Evolutionary conservation across 2,797 vertebrate genomes (phyloP), one percentile per base, ranked within the genome.

Genomic region (Pampus argenteus): DNA sequence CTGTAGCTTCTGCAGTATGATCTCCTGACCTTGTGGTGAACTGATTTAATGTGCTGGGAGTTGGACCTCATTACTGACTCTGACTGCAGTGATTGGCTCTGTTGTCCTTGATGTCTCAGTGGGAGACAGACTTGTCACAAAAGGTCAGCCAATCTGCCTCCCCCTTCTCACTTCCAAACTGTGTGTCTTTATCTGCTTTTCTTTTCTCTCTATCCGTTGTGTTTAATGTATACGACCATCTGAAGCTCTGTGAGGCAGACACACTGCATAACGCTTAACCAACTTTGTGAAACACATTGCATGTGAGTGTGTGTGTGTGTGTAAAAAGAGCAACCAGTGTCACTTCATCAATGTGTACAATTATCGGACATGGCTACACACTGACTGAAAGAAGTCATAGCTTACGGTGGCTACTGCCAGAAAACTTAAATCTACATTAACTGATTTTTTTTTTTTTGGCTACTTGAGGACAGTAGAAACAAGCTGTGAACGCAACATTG

Each of bases 31-130:
- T 44, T 50, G 38, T 17, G 13, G 20, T 36, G 18, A 8, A 28
- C 49, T 34, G 62, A 71, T 49, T 71, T 69, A 52, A 67, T 71
- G 48, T 31, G 56, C 48, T 62, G 49, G 45, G 42, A 77, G 66
- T 59, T 45, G 9, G 31, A 75, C 66, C 71, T 84, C 59, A 86
- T 89, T 78, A 83, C 54, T 74, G 52, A 60, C 45, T 58, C 40
- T 60, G 31, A 63, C 52, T 42, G 49, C 61, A 44, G 34, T 9
- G 7, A 71, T 68, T 63, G 67, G 47, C 69, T 74, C 66, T 66
- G 69, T 61, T 84, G 70, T 83, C 70, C 59, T 76, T 51, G 4
- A 66, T 69, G 56, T 77, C 65, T 81, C 44, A 1, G 52, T 74
- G 71, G 67, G 76, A 76, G 55, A 71, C 48, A 42, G 61, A 66